phyloP scores from a whole-genome alignment of 1,140 invertebrate species.

The Anastrepha ludens region DNA sequence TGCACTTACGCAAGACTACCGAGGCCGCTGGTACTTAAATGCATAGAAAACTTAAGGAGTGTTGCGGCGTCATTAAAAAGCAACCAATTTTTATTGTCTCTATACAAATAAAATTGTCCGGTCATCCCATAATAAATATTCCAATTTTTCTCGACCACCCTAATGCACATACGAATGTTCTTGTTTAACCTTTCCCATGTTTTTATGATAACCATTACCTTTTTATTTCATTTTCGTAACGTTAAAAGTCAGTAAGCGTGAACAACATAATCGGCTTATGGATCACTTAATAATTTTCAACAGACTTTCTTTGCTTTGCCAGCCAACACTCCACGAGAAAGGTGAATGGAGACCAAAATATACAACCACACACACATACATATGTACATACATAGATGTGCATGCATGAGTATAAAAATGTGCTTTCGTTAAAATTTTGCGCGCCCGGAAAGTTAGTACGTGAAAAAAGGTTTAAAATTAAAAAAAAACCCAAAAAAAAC shows the following conservation, averaged over 20 bases:
- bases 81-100: too few species aligned
- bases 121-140: too few species aligned
- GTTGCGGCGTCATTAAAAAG: too few species aligned
- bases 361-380: neutral
- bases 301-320: conserved; percentile 23
- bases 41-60: too few species aligned
- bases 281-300: conserved; percentile 50
- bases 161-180: too few species aligned
- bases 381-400: neutral
- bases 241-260: conserved; percentile 43
- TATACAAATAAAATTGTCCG: too few species aligned
- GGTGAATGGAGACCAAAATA: neutral
- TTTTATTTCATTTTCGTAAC: neutral
- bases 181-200: neutral
- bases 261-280: conserved; percentile 52
- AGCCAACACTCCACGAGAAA: neutral
- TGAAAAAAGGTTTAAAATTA: neutral
- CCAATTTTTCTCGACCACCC: too few species aligned
- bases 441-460: neutral
- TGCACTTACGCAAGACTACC: too few species aligned
- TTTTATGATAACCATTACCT: neutral
- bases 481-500: neutral
- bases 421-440: conserved; percentile 1
- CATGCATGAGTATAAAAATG: neutral
- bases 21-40: too few species aligned